These are phyloP conservation scores for Condylostylus longicornis DNA, from an alignment of 1,140 invertebrate genomes.

Conservation along the genomic window DNA sequence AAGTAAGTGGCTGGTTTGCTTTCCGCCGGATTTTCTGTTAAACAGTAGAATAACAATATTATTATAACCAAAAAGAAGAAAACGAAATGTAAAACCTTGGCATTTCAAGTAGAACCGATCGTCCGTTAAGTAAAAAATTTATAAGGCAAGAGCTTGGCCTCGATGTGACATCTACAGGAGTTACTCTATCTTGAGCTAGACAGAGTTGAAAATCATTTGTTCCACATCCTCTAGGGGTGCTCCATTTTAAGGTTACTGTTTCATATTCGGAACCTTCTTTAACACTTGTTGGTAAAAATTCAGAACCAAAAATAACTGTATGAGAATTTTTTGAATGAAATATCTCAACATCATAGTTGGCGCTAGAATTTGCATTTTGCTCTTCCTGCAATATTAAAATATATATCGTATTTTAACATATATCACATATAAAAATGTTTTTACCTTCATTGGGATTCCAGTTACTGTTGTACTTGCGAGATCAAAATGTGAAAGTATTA, in stretches of 20 bases:
- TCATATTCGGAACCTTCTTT: slow-evolving; percentile 40
- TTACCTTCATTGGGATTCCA: slow-evolving; percentile 89
- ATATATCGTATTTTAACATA: slow-evolving; percentile 1
- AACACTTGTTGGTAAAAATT: slow-evolving; percentile 36
- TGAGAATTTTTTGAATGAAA: slow-evolving; percentile 77
- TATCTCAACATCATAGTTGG: slow-evolving; percentile 96
- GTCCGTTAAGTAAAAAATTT: slow-evolving; percentile 85
- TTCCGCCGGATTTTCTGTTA: slow-evolving; percentile 56
- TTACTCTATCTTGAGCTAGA: slow-evolving; percentile 72
- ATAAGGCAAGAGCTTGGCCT: slow-evolving; percentile 90
- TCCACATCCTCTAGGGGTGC: slow-evolving; percentile 74
- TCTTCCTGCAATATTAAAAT: slow-evolving; percentile 47
- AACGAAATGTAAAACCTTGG: slow-evolving; percentile 36
- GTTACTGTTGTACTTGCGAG: slow-evolving; percentile 92
- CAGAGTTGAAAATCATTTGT: slow-evolving; percentile 64
- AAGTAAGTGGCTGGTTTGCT: slow-evolving; percentile 82
- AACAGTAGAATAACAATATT: not conserved
- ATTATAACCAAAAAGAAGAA: slow-evolving; percentile 1
- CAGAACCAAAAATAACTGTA: slow-evolving; percentile 49
- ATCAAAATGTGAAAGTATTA: slow-evolving; percentile 74
- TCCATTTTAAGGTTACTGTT: slow-evolving; percentile 85
- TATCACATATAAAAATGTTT: slow-evolving; percentile 12
- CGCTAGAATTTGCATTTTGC: slow-evolving; percentile 92
- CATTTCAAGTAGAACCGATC: slow-evolving; percentile 90
- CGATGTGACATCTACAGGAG: slow-evolving; percentile 89